phyloP scores from a whole-genome alignment of 1,140 invertebrate genomes.

The Aphelinus certus region DNA sequence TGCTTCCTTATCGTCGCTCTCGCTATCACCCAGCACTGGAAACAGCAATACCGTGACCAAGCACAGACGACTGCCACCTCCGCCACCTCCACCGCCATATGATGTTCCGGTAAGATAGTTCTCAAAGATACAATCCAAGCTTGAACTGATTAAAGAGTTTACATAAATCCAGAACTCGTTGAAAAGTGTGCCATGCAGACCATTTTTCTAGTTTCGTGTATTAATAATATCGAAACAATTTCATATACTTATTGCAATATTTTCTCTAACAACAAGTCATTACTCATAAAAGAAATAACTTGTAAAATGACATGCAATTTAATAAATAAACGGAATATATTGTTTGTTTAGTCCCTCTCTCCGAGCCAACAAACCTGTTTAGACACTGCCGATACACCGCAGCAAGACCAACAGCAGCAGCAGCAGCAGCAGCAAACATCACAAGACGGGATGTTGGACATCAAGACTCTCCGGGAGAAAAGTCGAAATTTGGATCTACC shows the following conservation, averaged over 20 bases:
- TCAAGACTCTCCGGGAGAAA: conserved; percentile 83
- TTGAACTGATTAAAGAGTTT: no score
- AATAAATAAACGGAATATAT: neutral
- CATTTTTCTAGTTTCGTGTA: no score
- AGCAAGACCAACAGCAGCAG: conserved; percentile 32
- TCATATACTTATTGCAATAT: no score
- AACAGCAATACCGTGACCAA: conserved; percentile 53
- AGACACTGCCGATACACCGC: neutral
- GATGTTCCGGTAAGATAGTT: conserved; percentile 62
- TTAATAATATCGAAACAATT: no score
- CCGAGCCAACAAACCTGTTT: conserved; percentile 10
- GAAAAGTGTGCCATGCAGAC: no score
- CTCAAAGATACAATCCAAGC: no score
- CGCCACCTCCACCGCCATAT: conserved; percentile 76
- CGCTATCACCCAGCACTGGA: neutral
- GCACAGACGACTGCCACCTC: conserved; percentile 75
- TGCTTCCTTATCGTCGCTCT: neutral
- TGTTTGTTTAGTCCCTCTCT: conserved; percentile 10
- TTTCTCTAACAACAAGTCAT: no score
- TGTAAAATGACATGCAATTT: no score
- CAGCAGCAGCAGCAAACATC: conserved; percentile 46
- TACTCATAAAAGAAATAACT: no score
- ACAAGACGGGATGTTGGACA: conserved; percentile 73
- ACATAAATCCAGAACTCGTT: no score
- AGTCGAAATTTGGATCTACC: conserved; percentile 88